Evolutionary conservation across 2,797 vertebrate genomes (phyloP).

Genomic region (Varecia variegata): DNA sequence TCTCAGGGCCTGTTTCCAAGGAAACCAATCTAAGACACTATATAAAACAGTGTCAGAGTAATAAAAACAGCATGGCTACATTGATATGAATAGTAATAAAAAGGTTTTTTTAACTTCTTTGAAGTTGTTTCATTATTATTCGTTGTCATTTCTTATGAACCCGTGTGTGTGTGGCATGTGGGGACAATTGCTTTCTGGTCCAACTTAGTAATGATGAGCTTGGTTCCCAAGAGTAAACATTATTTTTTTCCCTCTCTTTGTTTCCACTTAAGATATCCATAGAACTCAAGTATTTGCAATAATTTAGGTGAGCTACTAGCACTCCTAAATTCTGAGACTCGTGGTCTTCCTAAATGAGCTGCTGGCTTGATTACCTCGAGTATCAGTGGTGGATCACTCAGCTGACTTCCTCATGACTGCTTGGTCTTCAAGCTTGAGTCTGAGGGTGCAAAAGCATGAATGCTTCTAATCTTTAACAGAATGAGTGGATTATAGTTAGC

Average conservation of each 20-base stretch:
- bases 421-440: background rate
- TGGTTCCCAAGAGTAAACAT: background rate
- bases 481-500: background rate
- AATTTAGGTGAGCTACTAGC: background rate
- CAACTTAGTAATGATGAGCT: background rate
- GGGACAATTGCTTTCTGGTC: background rate
- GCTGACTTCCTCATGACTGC: background rate
- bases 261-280: background rate
- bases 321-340: background rate
- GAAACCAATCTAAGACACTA: background rate
- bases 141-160: background rate
- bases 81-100: conserved; percentile 10
- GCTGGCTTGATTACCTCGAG: background rate
- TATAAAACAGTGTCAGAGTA: background rate
- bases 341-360: background rate
- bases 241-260: background rate
- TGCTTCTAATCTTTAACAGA: background rate
- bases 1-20: background rate
- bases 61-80: background rate
- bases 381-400: background rate
- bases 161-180: fast-evolving
- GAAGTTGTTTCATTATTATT: conserved; percentile 5
- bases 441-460: background rate
- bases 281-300: background rate
- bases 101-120: background rate